These are phyloP conservation scores for Platyscelio sp. DNA, from an alignment of 2,888 invertebrate species.

Conservation along the genomic window DNA sequence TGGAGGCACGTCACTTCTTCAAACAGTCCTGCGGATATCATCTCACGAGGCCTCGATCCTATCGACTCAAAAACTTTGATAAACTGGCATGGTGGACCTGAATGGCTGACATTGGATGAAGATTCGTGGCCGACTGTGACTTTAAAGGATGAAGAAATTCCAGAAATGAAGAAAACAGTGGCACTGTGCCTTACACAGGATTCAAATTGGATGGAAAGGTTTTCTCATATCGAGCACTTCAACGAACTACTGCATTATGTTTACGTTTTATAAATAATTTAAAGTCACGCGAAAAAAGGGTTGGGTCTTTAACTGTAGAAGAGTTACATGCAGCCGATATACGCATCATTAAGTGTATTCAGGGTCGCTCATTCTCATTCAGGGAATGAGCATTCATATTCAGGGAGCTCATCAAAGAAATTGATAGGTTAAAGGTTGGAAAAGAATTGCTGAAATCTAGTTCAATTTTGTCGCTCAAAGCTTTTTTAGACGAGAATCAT, in stretches of 20 bases:
- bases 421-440: background rate
- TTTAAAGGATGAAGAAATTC: background rate
- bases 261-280: background rate
- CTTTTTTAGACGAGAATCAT: constrained; percentile 69
- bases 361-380: background rate
- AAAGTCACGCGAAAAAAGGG: background rate
- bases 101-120: background rate
- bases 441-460: background rate
- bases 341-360: background rate
- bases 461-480: constrained; percentile 56
- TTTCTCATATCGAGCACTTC: constrained; percentile 9
- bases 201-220: background rate
- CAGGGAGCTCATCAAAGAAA: no score
- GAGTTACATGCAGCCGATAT: background rate
- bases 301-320: background rate
- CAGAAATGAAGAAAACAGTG: background rate
- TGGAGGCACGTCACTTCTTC: background rate
- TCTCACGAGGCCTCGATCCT: constrained; percentile 6
- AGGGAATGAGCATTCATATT: no score
- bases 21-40: background rate
- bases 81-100: background rate
- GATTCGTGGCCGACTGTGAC: background rate
- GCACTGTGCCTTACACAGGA: background rate
- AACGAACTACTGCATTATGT: background rate
- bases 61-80: background rate